phyloP scores from a whole-genome alignment of 2,113 vertebrate species.

The Dromaius novaehollandiae region DNA sequence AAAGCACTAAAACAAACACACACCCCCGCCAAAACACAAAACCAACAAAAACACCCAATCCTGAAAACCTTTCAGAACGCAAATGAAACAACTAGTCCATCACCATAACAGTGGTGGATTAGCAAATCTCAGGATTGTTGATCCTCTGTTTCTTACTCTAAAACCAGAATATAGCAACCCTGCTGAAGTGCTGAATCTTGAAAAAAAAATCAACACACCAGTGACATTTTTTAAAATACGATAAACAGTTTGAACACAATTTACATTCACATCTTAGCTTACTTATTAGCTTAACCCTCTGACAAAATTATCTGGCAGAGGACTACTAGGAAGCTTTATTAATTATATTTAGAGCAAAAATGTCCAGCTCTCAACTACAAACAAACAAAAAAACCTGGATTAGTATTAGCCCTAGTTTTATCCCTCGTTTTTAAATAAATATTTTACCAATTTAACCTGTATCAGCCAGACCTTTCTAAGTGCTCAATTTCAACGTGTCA shows the following conservation, averaged over 20 bases:
- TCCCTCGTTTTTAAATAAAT: neutral
- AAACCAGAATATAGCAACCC: fast-evolving
- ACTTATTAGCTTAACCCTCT: neutral
- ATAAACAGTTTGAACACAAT: neutral
- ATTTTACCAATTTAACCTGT: neutral
- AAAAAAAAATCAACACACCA: neutral
- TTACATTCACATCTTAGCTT: neutral
- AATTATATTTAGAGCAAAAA: neutral
- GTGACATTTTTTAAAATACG: neutral
- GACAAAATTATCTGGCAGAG: neutral
- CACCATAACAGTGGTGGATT: neutral
- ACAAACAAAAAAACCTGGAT: neutral
- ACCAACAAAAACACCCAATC: neutral
- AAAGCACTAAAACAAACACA: neutral
- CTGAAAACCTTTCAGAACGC: neutral
- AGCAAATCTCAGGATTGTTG: neutral
- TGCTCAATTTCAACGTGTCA: neutral
- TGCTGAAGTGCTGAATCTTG: neutral
- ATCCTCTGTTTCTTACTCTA: neutral
- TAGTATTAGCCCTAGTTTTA: neutral
- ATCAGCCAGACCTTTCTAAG: neutral
- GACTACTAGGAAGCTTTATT: neutral
- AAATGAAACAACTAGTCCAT: neutral
- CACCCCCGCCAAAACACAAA: neutral
- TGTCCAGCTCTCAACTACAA: neutral